A percentile compares a stretch with the other conserved stretches of the same genome.
Conservation (phyloP, 1,140 invertebrate species). For the Cotesia chilonis region DNA sequence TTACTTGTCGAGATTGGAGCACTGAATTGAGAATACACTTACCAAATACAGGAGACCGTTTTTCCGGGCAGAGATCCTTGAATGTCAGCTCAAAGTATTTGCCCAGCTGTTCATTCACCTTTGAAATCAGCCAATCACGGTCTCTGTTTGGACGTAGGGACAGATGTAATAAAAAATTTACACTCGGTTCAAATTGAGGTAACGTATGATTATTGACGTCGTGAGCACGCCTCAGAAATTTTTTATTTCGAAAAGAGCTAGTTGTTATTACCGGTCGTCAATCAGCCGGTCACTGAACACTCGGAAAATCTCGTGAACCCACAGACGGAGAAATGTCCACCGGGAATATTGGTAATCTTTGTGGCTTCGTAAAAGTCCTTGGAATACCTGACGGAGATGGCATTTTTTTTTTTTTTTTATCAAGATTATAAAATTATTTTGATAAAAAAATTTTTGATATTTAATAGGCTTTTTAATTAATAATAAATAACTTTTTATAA, state of each 20-base stretch:
- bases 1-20: constrained; percentile 26
- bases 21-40: constrained; percentile 51
- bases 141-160: constrained; percentile 66
- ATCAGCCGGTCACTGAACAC: constrained; percentile 85
- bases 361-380: constrained; percentile 79
- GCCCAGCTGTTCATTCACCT: constrained; percentile 77
- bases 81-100: constrained; percentile 81
- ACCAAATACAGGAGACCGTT: constrained; percentile 79
- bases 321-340: constrained; percentile 75
- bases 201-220: background rate
- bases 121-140: constrained; percentile 76
- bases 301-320: constrained; percentile 85
- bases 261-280: constrained; percentile 71
- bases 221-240: constrained; percentile 22
- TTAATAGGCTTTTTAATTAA: too few relatives aligned
- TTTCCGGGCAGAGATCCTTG: constrained; percentile 80
- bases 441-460: too few relatives aligned
- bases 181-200: background rate
- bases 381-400: constrained; percentile 66
- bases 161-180: constrained; percentile 20
- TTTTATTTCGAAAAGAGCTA: background rate
- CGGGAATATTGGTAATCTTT: constrained; percentile 79
- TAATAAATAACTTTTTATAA: too few relatives aligned
- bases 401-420: constrained; percentile 22
- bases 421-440: too few relatives aligned